Evolutionary conservation across 2,888 invertebrate genomes (phyloP).

Genomic region (Drosophila mayaguana): DNA sequence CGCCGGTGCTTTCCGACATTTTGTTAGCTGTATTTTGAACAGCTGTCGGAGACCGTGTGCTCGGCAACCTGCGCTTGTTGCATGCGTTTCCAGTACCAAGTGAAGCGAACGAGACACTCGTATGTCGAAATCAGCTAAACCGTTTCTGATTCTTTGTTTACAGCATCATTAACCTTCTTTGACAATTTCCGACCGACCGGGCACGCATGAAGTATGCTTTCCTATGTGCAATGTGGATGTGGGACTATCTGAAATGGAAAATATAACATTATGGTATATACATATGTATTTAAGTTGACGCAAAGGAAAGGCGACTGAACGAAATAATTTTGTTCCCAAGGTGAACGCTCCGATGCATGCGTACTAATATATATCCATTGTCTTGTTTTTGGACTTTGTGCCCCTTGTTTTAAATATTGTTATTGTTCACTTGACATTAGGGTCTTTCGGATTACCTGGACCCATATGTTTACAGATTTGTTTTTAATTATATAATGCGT

Average conservation of each 20-base stretch:
- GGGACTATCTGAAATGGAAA: conserved; percentile 47
- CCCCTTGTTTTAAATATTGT: conserved; percentile 24
- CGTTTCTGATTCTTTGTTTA: conserved; percentile 44
- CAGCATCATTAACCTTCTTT: conserved; percentile 53
- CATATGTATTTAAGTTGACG: conserved; percentile 31
- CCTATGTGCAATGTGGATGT: conserved; percentile 12
- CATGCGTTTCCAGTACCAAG: conserved; percentile 56
- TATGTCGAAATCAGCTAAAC: conserved; percentile 20
- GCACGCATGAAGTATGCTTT: conserved; percentile 42
- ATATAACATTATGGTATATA: conserved; percentile 36
- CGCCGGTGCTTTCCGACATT: conserved; percentile 66
- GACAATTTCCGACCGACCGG: conserved; percentile 41
- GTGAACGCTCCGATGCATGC: conserved; percentile 34
- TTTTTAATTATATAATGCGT: conserved; percentile 69
- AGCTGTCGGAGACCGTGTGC: conserved; percentile 60
- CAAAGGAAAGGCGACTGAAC: conserved; percentile 40
- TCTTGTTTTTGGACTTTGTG: background rate
- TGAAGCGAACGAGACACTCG: conserved; percentile 17
- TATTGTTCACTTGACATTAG: conserved; percentile 32
- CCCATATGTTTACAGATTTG: conserved; percentile 46
- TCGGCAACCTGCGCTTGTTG: conserved; percentile 39
- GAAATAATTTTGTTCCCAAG: conserved; percentile 50
- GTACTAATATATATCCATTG: conserved; percentile 29
- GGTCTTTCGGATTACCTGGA: conserved; percentile 28
- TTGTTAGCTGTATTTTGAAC: conserved; percentile 58